Evolutionary conservation across 2,888 invertebrate genomes (phyloP), one percentile per base, ranked within the genome.

Genomic region (Ichneumoninae sp.): DNA sequence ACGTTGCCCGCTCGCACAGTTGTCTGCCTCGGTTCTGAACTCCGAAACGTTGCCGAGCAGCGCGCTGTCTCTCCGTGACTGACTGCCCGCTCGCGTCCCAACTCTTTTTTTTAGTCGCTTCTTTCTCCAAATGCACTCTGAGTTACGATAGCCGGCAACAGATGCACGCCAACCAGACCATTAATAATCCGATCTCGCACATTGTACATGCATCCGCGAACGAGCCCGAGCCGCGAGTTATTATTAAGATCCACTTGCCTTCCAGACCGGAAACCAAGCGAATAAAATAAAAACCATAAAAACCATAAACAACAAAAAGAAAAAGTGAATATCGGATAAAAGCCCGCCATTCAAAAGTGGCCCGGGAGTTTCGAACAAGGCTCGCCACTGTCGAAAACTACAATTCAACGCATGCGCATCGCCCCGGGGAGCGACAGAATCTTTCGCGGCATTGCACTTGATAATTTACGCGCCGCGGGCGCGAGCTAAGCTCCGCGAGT

Each of bases 171-270:
- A 50, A 81, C 52, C 47, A 63, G 70, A 70, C 70, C 83, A 81
- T 83, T 83, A 83, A 83, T 83, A 83, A 83, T 76, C 57, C 81
- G 50, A 80, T 75, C 83, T 75, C 83, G 19, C 54, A 74, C 75
- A 83, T 83, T 81, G 81, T 78, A 74, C 73, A 57, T 50, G n/a
- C 68, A 63, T 68, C 63, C 75, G 30, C 44, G 73, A 57, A 44
- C 52, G 65, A 44, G 73, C 16, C 5, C 16, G 40, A 60, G 40
- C 13, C 26, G 5, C 8, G 50, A 19, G 47, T 83, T 75, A 74
- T 75, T 66, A 83, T 81, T 81, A 70, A 75, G 75, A 80, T 60
- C 70, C 70, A 54, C 52, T 76, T 36, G 76, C 47, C 30, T 57
- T 22, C 4, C 69, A 65, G 65, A 69, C 47, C 73, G 19, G 16